Conservation (phyloP, 2,797 vertebrate genomes). For the Anableps anableps region DNA sequence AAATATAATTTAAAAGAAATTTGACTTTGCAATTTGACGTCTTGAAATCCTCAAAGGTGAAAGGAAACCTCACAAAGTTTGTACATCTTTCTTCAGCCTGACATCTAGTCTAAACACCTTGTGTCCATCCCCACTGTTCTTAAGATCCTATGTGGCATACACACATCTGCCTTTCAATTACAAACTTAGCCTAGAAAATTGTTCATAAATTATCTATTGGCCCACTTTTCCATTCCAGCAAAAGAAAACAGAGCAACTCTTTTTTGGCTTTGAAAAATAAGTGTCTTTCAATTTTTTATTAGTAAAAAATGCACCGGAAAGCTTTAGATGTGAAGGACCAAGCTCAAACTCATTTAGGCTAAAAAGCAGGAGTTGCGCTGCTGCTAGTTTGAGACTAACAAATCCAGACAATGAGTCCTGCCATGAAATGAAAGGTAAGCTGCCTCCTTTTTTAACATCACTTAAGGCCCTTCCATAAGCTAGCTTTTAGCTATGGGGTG, state of each 20-base stretch:
- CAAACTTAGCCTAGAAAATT: conserved; percentile 4
- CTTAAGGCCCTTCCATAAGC: neutral
- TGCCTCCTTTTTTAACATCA: neutral
- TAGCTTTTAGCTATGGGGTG: neutral
- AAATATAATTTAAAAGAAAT: no score
- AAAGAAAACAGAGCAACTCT: conserved; percentile 3
- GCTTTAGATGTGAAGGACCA: neutral
- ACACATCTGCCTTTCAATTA: neutral
- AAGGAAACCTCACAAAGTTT: neutral
- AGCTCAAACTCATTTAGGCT: neutral
- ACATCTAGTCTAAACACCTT: neutral
- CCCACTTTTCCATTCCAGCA: neutral
- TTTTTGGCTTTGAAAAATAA: neutral
- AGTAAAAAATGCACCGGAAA: neutral
- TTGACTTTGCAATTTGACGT: no score
- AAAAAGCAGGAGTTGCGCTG: neutral
- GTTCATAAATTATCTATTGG: conserved; percentile 13
- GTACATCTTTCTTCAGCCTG: neutral
- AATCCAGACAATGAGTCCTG: neutral
- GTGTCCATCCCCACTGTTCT: neutral
- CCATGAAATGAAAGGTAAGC: neutral
- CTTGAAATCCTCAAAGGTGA: neutral
- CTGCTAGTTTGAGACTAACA: neutral
- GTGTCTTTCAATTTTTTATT: conserved; percentile 6
- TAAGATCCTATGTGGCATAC: neutral